Percentiles rank a stretch among this genome's conserved stretches.
These are phyloP conservation scores for Norana najaformis DNA, from an alignment of 2,888 invertebrate species.

Conservation along the genomic window DNA sequence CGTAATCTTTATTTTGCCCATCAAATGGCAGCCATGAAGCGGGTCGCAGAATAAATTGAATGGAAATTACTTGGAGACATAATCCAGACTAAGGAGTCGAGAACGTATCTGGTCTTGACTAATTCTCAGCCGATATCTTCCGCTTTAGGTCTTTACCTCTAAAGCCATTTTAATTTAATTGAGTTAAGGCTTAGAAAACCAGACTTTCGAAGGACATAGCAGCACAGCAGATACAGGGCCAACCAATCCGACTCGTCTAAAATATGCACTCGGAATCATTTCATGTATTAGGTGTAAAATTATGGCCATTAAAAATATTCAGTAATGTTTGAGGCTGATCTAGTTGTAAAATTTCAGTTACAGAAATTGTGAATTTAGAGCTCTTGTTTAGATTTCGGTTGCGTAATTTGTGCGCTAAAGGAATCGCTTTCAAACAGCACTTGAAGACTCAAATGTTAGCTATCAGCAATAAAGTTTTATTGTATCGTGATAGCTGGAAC, in stretches of 20 bases:
- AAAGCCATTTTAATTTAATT: not conserved
- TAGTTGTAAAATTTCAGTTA: not conserved
- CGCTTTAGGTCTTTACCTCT: not conserved
- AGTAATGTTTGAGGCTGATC: not conserved
- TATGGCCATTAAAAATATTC: not conserved
- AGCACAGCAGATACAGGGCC: not conserved
- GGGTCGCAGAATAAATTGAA: not conserved
- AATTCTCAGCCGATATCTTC: not conserved
- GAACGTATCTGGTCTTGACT: not conserved
- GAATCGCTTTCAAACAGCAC: too few relatives aligned
- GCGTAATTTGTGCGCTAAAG: not conserved
- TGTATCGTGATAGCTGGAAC: too few relatives aligned
- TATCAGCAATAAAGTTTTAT: too few relatives aligned
- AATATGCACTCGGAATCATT: too few relatives aligned
- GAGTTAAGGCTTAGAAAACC: conserved; percentile 1
- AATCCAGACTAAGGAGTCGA: not conserved
- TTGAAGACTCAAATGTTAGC: too few relatives aligned
- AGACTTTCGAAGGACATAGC: not conserved
- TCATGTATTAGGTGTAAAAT: too few relatives aligned
- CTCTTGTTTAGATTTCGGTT: too few relatives aligned
- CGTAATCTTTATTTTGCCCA: not conserved
- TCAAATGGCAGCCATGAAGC: not conserved
- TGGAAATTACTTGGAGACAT: not conserved
- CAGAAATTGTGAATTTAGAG: not conserved
- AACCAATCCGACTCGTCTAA: not conserved